These are phyloP conservation scores for Ostrea denselamellosa DNA, from an alignment of 1,140 invertebrate species.

Conservation along the genomic window DNA sequence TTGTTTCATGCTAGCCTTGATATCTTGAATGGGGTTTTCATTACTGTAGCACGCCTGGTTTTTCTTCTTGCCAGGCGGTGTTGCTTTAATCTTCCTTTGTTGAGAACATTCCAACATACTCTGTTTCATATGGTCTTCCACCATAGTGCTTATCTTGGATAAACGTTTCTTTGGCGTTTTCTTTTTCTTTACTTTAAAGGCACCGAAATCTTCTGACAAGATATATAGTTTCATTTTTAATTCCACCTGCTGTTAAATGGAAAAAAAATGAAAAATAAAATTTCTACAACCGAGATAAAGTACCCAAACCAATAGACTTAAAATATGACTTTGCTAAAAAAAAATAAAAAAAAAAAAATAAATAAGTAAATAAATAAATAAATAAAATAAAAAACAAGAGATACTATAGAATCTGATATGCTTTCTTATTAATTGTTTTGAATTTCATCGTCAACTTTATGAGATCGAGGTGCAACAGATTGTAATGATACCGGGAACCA, in stretches of 20 bases:
- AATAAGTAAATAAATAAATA: background rate
- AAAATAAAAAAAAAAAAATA: background rate
- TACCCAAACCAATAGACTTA: background rate
- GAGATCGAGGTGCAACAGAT: too few relatives aligned
- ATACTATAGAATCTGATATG: background rate
- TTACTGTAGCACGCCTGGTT: background rate
- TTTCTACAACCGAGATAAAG: background rate
- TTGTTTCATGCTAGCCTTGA: background rate
- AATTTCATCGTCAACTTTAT: too few relatives aligned
- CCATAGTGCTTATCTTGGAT: background rate
- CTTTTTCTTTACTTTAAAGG: background rate
- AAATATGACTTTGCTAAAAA: background rate
- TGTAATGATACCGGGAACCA: too few relatives aligned
- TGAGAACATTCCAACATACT: background rate
- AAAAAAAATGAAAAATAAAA: background rate
- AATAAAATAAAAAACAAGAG: too few relatives aligned
- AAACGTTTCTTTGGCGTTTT: background rate
- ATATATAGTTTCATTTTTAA: background rate
- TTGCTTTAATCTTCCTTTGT: background rate
- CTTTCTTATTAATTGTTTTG: too few relatives aligned
- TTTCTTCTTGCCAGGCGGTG: background rate
- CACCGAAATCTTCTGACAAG: background rate
- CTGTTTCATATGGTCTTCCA: background rate
- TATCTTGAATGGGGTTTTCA: background rate
- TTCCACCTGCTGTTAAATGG: slow-evolving; percentile 3